phyloP scores from a whole-genome alignment of 2,888 invertebrate genomes.

The Leptinotarsa tumamoca region DNA sequence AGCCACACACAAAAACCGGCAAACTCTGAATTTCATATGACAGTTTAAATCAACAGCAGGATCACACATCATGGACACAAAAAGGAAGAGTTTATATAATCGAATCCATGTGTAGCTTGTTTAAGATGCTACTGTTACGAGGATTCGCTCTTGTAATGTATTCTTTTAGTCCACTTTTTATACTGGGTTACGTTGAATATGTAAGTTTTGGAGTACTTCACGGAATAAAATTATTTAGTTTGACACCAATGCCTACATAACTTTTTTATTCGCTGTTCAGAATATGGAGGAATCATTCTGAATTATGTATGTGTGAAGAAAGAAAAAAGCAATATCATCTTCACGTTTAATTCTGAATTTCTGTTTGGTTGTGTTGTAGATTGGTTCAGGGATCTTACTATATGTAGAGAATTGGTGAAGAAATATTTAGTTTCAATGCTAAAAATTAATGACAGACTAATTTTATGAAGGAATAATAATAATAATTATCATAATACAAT shows the following conservation, averaged over 20 bases:
- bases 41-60: constrained; percentile 48
- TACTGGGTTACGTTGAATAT: constrained; percentile 27
- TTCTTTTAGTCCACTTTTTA: constrained; percentile 38
- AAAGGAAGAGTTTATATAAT: constrained; percentile 40
- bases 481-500: too few relatives aligned
- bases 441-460: too few relatives aligned
- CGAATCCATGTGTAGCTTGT: constrained; percentile 35
- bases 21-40: constrained; percentile 56
- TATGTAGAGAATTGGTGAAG: too few relatives aligned
- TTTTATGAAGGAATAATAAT: too few relatives aligned
- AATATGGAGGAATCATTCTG: constrained; percentile 4
- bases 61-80: constrained; percentile 47
- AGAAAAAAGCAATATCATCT: constrained; percentile 21
- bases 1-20: constrained; percentile 52
- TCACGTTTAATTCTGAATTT: background rate
- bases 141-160: constrained; percentile 34
- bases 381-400: too few relatives aligned
- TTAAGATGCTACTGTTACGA: constrained; percentile 31
- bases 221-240: constrained; percentile 38
- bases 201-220: constrained; percentile 29
- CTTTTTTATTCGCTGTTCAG: constrained; percentile 21
- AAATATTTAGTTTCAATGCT: too few relatives aligned
- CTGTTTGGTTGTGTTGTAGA: background rate
- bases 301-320: constrained; percentile 24
- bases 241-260: constrained; percentile 35